phyloP scores from a whole-genome alignment of 2,888 invertebrate species.

The Micropterix aruncella region DNA sequence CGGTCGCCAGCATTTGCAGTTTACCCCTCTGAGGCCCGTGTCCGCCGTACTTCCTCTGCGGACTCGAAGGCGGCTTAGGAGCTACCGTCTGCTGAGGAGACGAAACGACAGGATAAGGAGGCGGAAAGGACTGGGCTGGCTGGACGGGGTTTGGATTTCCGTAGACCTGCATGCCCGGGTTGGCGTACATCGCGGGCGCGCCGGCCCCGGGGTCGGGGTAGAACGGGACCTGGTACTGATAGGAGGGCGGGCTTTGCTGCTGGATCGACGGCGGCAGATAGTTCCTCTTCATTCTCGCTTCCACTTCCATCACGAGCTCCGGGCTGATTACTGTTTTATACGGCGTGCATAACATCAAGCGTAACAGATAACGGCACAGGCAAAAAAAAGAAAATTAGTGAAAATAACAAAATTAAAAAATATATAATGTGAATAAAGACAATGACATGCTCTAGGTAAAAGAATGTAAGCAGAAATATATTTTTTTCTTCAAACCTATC shows the following conservation, averaged over 20 bases:
- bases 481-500: no score
- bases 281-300: constrained; percentile 73
- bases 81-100: not conserved
- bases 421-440: constrained; percentile 11
- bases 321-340: constrained; percentile 64
- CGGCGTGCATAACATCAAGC: constrained; percentile 6
- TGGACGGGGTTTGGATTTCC: constrained; percentile 17
- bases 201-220: constrained; percentile 20
- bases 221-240: constrained; percentile 25
- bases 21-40: constrained; percentile 35
- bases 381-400: constrained; percentile 16
- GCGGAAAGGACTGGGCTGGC: constrained; percentile 14
- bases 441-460: constrained; percentile 10
- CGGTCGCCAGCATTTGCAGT: constrained; percentile 43
- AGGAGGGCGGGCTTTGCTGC: constrained; percentile 16
- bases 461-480: constrained; percentile 1
- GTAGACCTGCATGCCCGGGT: constrained; percentile 14
- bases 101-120: not conserved
- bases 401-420: constrained; percentile 11
- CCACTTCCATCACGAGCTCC: constrained; percentile 79
- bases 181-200: constrained; percentile 20
- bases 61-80: constrained; percentile 7
- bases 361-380: constrained; percentile 12
- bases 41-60: constrained; percentile 37
- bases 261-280: constrained; percentile 61